Conservation (phyloP, 2,797 vertebrate species). For the Echeneis naucrates region DNA sequence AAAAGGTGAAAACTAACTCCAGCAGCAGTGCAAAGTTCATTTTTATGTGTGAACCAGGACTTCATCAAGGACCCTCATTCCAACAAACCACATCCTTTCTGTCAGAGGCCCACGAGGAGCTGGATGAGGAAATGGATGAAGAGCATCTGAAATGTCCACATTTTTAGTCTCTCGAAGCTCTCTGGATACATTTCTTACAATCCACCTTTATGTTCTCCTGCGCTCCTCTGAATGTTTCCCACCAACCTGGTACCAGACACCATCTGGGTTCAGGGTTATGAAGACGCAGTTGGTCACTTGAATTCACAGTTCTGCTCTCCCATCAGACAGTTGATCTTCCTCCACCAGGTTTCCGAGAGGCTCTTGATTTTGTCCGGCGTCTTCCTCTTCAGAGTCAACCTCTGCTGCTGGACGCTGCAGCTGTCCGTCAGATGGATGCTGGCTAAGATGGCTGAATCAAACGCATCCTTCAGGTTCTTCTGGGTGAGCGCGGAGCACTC, state of each 20-base stretch:
- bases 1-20: too few relatives aligned
- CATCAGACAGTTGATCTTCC: slow-evolving; percentile 80
- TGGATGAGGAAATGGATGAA: too few relatives aligned
- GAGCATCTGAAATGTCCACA: too few relatives aligned
- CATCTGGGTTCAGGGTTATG: neutral
- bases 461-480: slow-evolving; percentile 83
- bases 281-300: slow-evolving; percentile 37
- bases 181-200: too few relatives aligned
- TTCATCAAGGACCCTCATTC: too few relatives aligned
- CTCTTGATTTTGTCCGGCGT: slow-evolving; percentile 78
- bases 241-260: slow-evolving; percentile 9
- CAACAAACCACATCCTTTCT: too few relatives aligned
- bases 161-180: too few relatives aligned
- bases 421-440: slow-evolving; percentile 64
- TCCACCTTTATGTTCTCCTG: too few relatives aligned
- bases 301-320: slow-evolving; percentile 70
- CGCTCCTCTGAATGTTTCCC: too few relatives aligned
- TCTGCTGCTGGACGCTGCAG: slow-evolving; percentile 43
- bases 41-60: neutral
- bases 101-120: too few relatives aligned
- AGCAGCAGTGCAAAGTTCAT: too few relatives aligned
- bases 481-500: slow-evolving; percentile 84
- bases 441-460: slow-evolving; percentile 80
- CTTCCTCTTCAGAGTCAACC: slow-evolving; percentile 68
- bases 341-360: slow-evolving; percentile 81